Base-by-base conservation (phyloP, 2,797 vertebrate genomes). In the Pseudomugil tenellus region DNA sequence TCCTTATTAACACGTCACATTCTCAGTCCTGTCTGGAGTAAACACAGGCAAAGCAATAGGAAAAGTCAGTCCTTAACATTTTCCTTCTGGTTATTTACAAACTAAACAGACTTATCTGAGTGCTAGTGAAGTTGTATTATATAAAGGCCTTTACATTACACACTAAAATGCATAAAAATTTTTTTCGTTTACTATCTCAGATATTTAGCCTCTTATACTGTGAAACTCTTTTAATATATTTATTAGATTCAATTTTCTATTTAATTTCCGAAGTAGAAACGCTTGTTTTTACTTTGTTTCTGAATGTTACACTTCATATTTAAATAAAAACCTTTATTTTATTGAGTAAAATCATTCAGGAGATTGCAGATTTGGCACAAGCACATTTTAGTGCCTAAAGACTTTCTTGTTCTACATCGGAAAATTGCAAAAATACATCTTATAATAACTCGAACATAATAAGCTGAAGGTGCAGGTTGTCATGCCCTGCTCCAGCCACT, bases 101-200 rank as follows among this genome's bases (percentile, higher is more conserved):
- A 43, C 39, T 14, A 39, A 13, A 39, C 14, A 39, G 3, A 39
- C 37, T 2, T 6, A 6, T 43, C 2, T 25, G 41, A 61, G 41
- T 28, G 35, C 48, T 23, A 14, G 23, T 39, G 46, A 63, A 60
- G 54, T 17, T 54, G 35, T 25, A 6, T 62, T 46, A 70, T 67
- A 6, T n/a, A 46, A 16, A n/a, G 49, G 41, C 57, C 43, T 69
- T 69, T 13, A 9, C 11, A 69, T 63, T 56, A 19, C 41, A 32
- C 58, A 34, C 61, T 51, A 28, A 67, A 31, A 10, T 60, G 25
- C 60, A 35, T 69, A 7, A 21, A 7, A 6, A n/a, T 9, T 9
- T n/a, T 21, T 46, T n/a, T 3, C n/a, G 9, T 5, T 46, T 9
- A n/a, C n/a, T 14, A 9, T 21, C 17, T 46, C 19, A 46, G 2